Base-by-base conservation (phyloP, 2,888 invertebrate genomes). In the Lissonota sp. region DNA sequence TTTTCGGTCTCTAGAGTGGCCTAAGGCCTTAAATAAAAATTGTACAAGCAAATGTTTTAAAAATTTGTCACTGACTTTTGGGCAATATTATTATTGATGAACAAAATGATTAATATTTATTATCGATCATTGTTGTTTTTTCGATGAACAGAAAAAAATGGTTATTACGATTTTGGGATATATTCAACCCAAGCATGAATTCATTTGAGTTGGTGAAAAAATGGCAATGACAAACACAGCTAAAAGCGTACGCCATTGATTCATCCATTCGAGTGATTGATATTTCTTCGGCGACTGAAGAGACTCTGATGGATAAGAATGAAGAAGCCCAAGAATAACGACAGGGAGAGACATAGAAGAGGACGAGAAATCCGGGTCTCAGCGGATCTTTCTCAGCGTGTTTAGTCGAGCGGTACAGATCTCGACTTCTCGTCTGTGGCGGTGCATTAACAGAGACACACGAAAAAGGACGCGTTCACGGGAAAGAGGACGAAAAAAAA, bases 351-450 rank as follows among this genome's bases (percentile, higher is more conserved):
- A 67, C 8, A n/a, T 44, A 40, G 26, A 46, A 46, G 39, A 12
- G 14, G 53, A 60, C 16, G 42, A 53, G 77, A 79, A 74, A 57
- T n/a, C n/a, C n/a, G n/a, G n/a, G n/a, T n/a, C n/a, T n/a, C n/a
- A 64, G 79, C 77, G 58, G 49, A 40, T 57, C 55, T 42, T 67
- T 60, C 37, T 12, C 62, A 37, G 53, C 53, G 53, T 60, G 53
- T 42, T 70, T 67, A 57, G 70, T 66, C 71, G 60, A 44, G 53
- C 77, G 72, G 80, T 79, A 62, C 63, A 73, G 73, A 64, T 69
- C 26, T 62, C 62, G 5, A 51, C 53, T 10, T 76, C 71, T 70
- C 10, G 55, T 16, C 51, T 5, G 39, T 40, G 46, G 60, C 44
- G 49, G 57, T 10, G 75, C 72, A 72, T 69, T 75, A 69, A 75